A percentile compares a stretch with the other conserved stretches of the same genome.
These are phyloP conservation scores for Stichodactyla mertensii DNA, from an alignment of 64 coral and sea anemone species.

Conservation along the genomic window DNA sequence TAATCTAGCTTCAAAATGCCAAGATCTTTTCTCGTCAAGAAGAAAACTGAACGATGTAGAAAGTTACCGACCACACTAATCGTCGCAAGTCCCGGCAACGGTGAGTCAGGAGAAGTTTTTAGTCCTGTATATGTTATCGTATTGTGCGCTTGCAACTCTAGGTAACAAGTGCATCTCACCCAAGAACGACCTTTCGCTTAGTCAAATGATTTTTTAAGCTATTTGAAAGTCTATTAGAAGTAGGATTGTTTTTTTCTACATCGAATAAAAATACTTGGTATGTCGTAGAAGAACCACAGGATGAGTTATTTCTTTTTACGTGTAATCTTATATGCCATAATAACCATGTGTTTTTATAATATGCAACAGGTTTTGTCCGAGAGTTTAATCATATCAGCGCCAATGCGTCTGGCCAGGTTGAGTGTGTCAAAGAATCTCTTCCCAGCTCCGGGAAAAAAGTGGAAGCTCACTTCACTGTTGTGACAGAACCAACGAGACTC, in stretches of 20 bases:
- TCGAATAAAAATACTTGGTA: background rate
- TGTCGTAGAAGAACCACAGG: background rate
- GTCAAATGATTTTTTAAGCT: background rate
- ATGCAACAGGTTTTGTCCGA: constrained; percentile 77
- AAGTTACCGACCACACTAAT: constrained; percentile 32
- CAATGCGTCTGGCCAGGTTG: constrained; percentile 2
- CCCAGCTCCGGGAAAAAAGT: background rate
- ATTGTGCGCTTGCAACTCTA: constrained; percentile 10
- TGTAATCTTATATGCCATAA: constrained; percentile 6
- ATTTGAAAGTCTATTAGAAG: background rate
- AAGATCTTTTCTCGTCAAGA: constrained; percentile 83
- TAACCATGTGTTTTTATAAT: constrained; percentile 82
- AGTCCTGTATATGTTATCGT: background rate
- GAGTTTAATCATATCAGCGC: constrained; percentile 59
- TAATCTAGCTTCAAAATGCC: constrained; percentile 62
- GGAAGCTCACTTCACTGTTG: background rate
- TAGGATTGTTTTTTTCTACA: background rate
- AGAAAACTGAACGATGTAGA: constrained; percentile 60
- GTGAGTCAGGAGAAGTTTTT: constrained; percentile 40
- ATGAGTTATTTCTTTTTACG: background rate
- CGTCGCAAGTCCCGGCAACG: constrained; percentile 40
- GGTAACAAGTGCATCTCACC: constrained; percentile 19
- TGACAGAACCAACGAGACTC: background rate
- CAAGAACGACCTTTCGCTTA: background rate
- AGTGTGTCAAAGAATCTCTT: background rate